Conservation (phyloP, 2,797 vertebrate species). For the Pseudocheirus occidentalis region DNA sequence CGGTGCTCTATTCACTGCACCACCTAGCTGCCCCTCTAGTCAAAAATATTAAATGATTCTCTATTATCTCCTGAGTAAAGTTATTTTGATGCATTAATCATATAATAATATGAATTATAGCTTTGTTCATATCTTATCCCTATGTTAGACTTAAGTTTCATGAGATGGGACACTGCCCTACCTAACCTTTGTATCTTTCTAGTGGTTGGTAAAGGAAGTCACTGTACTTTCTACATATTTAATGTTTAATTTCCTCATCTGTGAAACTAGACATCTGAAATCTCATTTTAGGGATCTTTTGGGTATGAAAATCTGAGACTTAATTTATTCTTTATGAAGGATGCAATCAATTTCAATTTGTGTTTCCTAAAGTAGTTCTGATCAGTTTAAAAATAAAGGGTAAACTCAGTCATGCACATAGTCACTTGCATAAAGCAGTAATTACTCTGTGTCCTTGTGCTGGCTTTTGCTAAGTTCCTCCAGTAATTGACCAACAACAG, state of each 20-base stretch:
- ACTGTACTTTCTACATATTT: neutral
- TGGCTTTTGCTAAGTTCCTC: neutral
- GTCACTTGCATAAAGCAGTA: neutral
- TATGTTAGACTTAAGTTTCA: neutral
- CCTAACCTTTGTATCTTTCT: neutral
- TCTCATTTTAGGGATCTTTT: neutral
- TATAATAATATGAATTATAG: neutral
- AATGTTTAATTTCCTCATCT: neutral
- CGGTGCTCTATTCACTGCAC: no score
- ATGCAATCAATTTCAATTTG: constrained; percentile 4
- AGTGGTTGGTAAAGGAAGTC: neutral
- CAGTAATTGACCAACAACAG: neutral
- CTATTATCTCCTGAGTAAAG: neutral
- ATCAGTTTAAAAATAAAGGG: neutral
- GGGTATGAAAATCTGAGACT: neutral
- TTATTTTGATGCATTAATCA: neutral
- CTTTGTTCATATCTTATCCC: neutral
- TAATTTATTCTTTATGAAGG: neutral
- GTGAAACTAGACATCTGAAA: neutral
- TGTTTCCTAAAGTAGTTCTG: neutral
- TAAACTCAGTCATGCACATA: neutral
- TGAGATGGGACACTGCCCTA: neutral
- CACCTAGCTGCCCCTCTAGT: neutral
- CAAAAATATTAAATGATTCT: neutral
- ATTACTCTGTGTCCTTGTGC: neutral